Conservation (phyloP, 2,113 vertebrate species). For the Okapia johnstoni region DNA sequence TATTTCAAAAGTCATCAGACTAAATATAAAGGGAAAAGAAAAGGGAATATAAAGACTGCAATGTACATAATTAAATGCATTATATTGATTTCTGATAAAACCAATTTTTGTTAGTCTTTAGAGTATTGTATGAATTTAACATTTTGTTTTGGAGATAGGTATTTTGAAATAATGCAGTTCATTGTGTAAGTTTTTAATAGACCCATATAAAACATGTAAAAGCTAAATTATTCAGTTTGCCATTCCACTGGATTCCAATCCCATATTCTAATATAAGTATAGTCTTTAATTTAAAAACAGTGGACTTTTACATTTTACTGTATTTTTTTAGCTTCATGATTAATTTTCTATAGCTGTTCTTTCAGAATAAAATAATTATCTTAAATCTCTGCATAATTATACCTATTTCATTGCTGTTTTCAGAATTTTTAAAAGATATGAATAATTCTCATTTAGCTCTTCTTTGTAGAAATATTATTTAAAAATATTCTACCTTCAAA, state of each 20-base stretch:
- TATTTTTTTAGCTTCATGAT: not conserved
- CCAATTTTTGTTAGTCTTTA: not conserved
- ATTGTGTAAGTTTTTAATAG: not conserved
- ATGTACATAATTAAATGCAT: not conserved
- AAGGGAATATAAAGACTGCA: not conserved
- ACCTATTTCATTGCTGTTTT: conserved; percentile 13
- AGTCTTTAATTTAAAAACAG: conserved; percentile 1
- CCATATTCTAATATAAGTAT: not conserved
- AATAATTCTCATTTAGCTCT: not conserved
- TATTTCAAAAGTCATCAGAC: conserved; percentile 12
- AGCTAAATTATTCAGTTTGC: not conserved
- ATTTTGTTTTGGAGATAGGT: not conserved
- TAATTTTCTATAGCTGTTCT: not conserved
- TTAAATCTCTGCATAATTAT: not conserved
- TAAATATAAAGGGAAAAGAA: not conserved
- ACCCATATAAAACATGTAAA: not conserved
- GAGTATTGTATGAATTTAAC: not conserved
- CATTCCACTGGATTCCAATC: not conserved
- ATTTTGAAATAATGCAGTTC: not conserved
- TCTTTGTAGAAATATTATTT: not conserved
- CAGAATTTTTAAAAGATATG: not conserved
- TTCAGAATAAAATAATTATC: not conserved
- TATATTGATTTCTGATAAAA: not conserved
- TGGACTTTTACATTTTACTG: not conserved
- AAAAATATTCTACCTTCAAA: not conserved